phyloP scores from a whole-genome alignment of 2,113 vertebrate genomes.

The Gymnobelideus leadbeateri region DNA sequence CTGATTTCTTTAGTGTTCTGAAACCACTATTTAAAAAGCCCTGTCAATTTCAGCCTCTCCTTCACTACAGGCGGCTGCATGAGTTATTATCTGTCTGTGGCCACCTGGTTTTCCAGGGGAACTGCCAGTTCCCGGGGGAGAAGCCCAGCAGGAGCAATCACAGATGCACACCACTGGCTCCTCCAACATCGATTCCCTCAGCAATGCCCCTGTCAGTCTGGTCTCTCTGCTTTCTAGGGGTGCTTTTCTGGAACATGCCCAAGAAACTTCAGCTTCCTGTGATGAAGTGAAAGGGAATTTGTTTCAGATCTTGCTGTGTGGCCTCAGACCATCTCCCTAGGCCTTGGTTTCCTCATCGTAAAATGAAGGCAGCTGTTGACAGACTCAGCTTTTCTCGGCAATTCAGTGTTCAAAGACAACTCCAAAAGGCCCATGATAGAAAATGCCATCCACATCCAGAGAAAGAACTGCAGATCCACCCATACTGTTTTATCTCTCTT shows the following conservation, averaged over 20 bases:
- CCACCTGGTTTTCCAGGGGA: neutral
- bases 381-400: no score
- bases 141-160: neutral
- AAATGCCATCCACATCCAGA: no score
- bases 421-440: no score
- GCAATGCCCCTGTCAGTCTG: neutral
- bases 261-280: neutral
- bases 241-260: neutral
- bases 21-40: neutral
- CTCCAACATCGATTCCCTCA: neutral
- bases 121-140: neutral
- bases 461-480: no score
- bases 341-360: neutral
- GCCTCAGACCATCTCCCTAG: neutral
- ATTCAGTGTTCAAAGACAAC: no score
- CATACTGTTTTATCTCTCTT: no score
- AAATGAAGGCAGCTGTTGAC: neutral
- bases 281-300: neutral
- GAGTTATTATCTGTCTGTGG: neutral
- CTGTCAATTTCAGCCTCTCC: neutral
- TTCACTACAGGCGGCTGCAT: neutral
- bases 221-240: neutral
- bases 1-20: neutral
- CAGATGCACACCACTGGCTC: neutral
- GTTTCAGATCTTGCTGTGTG: neutral